phyloP scores from a whole-genome alignment of 92 coral and sea anemone species.

The Zoanthus solanderi region DNA sequence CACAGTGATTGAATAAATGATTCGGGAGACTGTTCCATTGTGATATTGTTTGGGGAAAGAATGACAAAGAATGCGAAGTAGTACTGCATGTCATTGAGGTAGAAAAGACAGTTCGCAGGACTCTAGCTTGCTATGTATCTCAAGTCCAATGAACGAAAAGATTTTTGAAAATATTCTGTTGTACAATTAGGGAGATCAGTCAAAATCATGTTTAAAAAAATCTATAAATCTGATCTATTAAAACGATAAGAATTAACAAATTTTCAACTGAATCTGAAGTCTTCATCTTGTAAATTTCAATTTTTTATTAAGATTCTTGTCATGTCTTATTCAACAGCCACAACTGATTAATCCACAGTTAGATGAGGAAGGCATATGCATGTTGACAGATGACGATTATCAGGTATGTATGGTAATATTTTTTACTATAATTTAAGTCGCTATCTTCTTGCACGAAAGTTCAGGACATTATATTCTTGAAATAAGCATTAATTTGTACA shows the following conservation, averaged over 20 bases:
- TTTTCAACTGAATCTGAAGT: background rate
- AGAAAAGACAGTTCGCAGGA: background rate
- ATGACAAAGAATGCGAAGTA: too few relatives aligned
- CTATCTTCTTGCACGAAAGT: constrained; percentile 13
- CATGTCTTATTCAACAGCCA: constrained; percentile 5
- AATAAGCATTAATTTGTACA: constrained; percentile 16
- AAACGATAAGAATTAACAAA: constrained; percentile 5
- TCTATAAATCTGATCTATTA: constrained; percentile 17
- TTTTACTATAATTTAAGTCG: constrained; percentile 18
- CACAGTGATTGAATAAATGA: background rate
- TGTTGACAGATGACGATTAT: constrained; percentile 6
- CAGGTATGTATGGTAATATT: constrained; percentile 11
- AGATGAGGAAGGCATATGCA: background rate
- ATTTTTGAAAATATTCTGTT: background rate
- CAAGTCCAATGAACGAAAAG: background rate
- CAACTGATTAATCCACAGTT: background rate
- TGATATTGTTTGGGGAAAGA: too few relatives aligned
- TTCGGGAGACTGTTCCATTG: background rate
- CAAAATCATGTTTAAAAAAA: constrained; percentile 13
- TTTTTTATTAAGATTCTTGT: background rate
- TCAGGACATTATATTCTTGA: constrained; percentile 19
- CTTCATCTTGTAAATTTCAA: background rate
- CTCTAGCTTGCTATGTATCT: background rate
- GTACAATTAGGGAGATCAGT: background rate
- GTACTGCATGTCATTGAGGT: too few relatives aligned